These are phyloP conservation scores for Machaerirhynchus nigripectus DNA, from an alignment of 2,113 vertebrate genomes.

Conservation along the genomic window DNA sequence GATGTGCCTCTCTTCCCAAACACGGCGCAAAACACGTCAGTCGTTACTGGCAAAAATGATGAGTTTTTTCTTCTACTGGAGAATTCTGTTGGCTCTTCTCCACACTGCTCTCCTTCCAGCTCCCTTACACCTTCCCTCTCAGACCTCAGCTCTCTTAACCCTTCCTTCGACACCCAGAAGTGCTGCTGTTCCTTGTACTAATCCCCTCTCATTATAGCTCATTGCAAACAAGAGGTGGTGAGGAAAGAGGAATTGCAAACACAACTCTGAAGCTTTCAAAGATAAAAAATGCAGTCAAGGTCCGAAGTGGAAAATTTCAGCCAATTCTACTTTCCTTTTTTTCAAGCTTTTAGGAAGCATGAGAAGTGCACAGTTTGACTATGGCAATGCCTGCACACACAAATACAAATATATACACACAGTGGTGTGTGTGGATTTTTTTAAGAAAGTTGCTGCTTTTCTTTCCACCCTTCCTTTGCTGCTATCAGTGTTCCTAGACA, in stretches of 20 bases:
- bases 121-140: neutral
- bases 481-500: neutral
- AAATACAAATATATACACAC: neutral
- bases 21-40: rapidly evolving
- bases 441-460: neutral
- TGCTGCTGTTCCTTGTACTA: neutral
- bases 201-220: rapidly evolving
- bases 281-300: neutral
- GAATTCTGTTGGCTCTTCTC: neutral
- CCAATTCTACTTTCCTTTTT: neutral
- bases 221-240: neutral
- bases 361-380: neutral
- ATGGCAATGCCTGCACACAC: neutral
- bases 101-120: neutral
- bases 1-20: neutral
- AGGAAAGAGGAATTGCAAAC: neutral
- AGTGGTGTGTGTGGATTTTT: rapidly evolving
- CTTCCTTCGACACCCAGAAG: neutral
- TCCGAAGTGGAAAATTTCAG: neutral
- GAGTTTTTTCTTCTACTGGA: neutral
- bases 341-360: neutral
- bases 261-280: neutral
- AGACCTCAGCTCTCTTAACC: neutral
- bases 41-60: neutral
- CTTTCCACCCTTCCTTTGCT: neutral